Percentiles rank a stretch among this genome's conserved stretches.
phyloP scores from a whole-genome alignment of 1,140 invertebrate species.

The Elysia chlorotica region DNA sequence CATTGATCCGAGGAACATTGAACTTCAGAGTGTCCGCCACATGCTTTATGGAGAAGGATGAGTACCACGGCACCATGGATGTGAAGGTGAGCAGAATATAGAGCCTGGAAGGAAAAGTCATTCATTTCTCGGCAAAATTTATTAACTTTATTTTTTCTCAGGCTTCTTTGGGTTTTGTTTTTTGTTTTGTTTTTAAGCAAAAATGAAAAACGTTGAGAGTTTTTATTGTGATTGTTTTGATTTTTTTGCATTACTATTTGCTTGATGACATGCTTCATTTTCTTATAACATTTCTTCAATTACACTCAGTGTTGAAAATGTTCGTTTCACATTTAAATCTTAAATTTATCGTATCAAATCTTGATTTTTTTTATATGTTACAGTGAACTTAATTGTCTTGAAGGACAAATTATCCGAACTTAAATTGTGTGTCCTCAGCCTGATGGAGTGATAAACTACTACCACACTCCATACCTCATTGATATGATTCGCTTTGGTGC shows the following conservation, averaged over 20 bases:
- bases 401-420: no score
- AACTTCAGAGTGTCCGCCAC: constrained; percentile 81
- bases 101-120: no score
- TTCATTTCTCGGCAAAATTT: no score
- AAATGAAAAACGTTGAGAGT: background rate
- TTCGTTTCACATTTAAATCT: no score
- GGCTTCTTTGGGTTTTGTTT: background rate
- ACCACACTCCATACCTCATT: constrained; percentile 88
- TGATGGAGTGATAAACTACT: constrained; percentile 88
- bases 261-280: background rate
- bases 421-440: no score
- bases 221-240: background rate
- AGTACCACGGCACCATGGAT: constrained; percentile 72
- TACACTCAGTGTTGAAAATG: no score
- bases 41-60: constrained; percentile 82
- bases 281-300: background rate
- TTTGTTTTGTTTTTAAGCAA: background rate
- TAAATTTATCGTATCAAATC: no score
- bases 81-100: constrained; percentile 79
- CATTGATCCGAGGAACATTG: constrained; percentile 72
- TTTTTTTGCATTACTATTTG: background rate
- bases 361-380: no score
- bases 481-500: constrained; percentile 91
- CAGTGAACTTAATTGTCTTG: no score
- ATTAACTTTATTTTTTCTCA: background rate